Conservation (phyloP, 2,797 vertebrate species). For the Echiichthys vipera region DNA sequence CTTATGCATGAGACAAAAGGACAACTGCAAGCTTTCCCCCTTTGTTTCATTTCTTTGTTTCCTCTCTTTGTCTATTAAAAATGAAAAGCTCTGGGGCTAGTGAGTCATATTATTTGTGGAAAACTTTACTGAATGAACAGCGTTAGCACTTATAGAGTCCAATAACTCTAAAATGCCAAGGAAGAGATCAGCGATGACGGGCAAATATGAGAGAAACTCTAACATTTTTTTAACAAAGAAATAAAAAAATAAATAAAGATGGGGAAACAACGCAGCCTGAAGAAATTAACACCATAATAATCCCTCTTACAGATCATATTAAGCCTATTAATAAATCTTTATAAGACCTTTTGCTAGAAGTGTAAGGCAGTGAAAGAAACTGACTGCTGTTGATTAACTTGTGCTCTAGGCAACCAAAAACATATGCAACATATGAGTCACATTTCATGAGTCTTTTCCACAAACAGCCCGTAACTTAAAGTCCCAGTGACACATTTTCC, state of each 20-base stretch:
- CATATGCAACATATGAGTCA: slow-evolving; percentile 12
- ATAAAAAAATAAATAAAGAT: slow-evolving; percentile 12
- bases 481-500: too few species aligned
- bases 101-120: slow-evolving; percentile 14
- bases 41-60: slow-evolving; percentile 51
- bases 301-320: slow-evolving; percentile 56
- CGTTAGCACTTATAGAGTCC: slow-evolving; percentile 14
- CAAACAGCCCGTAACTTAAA: too few species aligned
- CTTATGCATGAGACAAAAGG: slow-evolving; percentile 44
- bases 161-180: slow-evolving; percentile 29
- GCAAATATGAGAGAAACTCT: slow-evolving; percentile 34
- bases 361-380: slow-evolving; percentile 32
- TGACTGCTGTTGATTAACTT: slow-evolving; percentile 53
- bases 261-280: slow-evolving; percentile 27
- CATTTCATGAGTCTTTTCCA: too few species aligned
- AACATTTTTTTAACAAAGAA: slow-evolving; percentile 31
- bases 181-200: slow-evolving; percentile 28
- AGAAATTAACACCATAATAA: slow-evolving; percentile 47
- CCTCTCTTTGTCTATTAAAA: slow-evolving; percentile 35
- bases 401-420: slow-evolving; percentile 39
- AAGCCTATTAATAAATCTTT: slow-evolving; percentile 61
- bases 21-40: slow-evolving; percentile 8
- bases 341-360: slow-evolving; percentile 42
- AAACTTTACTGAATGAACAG: slow-evolving; percentile 38
- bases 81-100: slow-evolving; percentile 23